Evolutionary conservation across 2,797 vertebrate genomes (phyloP), one percentile per base, ranked within the genome.

Genomic region (Tamandua tetradactyla): DNA sequence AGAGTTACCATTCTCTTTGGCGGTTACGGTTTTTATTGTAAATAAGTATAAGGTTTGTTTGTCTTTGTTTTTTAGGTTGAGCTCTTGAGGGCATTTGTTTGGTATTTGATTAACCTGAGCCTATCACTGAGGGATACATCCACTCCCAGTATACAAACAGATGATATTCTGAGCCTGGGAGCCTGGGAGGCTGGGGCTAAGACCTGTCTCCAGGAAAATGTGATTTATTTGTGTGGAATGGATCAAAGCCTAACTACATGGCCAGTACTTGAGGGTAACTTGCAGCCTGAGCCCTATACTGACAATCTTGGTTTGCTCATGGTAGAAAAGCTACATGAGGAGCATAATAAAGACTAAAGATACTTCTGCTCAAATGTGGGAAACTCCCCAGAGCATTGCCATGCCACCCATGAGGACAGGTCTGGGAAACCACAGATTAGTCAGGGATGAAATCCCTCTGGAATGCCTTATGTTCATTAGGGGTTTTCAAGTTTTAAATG

Each of bases 401-500:
- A 59, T 5, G 22, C 14, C 1, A 10, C 0, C 2, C 71, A 1
- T 42, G 7, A 92, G 12, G 18, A n/a, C 15, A 3, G 37, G 44
- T 62, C 30, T 79, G 57, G 23, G 44, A 7, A n/a, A 40, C 10
- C 0, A 0, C 27, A 27, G 59, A 40, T 37, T 61, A 69, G 55
- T 87, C 35, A 61, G 68, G 35, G 2, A 44, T 66, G 6, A 79
- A 40, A 37, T 15, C 18, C 5, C 2, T 23, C 55, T 75, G 66
- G 22, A 42, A 27, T 22, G 44, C 44, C 66, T 0, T 57, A 5
- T 72, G 11, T 30, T 87, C 11, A 71, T 57, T 42, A 69, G 17
- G 49, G 64, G 40, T 57, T 72, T 92, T 85, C 25, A 90, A 2
- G 66, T 71, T 87, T 85, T 23, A 79, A 87, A 79, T 66, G 7